These are phyloP conservation scores for Emmelina monodactyla DNA, from an alignment of 2,888 invertebrate genomes.

Conservation along the genomic window DNA sequence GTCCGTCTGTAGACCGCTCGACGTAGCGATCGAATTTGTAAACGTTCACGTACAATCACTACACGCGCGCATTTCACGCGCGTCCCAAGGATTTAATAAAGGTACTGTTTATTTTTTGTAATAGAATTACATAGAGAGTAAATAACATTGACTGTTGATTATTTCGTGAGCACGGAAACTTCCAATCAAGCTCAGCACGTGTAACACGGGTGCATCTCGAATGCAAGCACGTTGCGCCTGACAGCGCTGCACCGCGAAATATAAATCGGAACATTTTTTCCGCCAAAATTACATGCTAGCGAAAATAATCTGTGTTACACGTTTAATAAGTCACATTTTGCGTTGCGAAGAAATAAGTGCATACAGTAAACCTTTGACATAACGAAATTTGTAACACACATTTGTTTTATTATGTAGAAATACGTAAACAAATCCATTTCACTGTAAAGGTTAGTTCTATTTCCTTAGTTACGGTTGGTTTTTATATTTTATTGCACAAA, in stretches of 20 bases:
- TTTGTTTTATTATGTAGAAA: no score
- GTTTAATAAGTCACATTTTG: no score
- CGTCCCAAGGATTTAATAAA: conserved; percentile 22
- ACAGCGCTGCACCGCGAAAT: not conserved
- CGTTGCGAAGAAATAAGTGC: no score
- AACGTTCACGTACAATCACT: conserved; percentile 17
- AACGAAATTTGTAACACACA: no score
- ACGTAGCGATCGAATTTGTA: conserved; percentile 30
- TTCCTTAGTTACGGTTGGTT: no score
- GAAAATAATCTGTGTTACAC: no score
- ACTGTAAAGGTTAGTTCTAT: no score
- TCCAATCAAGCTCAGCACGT: not conserved
- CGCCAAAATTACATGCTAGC: no score
- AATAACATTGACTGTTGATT: not conserved
- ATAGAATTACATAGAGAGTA: not conserved
- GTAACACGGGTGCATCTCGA: not conserved
- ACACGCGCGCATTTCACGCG: conserved; percentile 22
- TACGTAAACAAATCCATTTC: no score
- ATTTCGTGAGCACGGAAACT: not conserved
- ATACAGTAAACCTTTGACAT: no score
- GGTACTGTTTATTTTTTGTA: conserved; percentile 24
- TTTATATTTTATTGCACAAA: no score
- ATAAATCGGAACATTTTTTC: no score
- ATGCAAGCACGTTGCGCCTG: not conserved
- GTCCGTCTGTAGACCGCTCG: conserved; percentile 42